Conservation (phyloP, 2,797 vertebrate species). For the Otus scops region DNA sequence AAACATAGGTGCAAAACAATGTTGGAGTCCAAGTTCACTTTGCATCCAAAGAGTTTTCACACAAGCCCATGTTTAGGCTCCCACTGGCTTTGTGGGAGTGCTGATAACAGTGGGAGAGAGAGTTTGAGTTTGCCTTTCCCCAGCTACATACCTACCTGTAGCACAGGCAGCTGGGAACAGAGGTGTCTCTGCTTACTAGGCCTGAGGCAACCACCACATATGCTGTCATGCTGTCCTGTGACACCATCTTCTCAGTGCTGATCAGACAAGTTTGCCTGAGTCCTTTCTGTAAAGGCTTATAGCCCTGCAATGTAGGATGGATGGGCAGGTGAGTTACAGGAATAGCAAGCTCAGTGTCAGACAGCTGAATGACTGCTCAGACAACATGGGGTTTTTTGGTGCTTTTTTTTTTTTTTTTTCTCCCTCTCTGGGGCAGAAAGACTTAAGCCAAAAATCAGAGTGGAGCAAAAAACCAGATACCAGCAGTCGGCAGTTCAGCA, state of each 20-base stretch:
- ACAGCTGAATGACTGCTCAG: not conserved
- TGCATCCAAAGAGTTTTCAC: not conserved
- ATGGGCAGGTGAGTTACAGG: not conserved
- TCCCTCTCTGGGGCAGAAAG: not conserved
- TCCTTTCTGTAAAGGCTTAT: not conserved
- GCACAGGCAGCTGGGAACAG: not conserved
- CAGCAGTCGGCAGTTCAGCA: not conserved
- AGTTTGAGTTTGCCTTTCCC: not conserved
- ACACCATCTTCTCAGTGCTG: not conserved
- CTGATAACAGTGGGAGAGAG: not conserved
- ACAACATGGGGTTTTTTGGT: rapidly evolving
- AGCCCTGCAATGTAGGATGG: not conserved
- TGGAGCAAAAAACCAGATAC: not conserved
- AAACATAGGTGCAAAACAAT: not conserved
- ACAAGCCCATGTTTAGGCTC: not conserved
- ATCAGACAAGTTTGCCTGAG: not conserved
- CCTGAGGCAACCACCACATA: not conserved
- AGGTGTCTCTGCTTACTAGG: not conserved
- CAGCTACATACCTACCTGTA: not conserved
- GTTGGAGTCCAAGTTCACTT: not conserved
- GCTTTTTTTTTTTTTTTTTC: not conserved
- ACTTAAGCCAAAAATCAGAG: not conserved
- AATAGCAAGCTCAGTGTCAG: not conserved
- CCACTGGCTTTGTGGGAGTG: not conserved
- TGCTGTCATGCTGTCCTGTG: not conserved